These are phyloP conservation scores for Micrastur ruficollis DNA, from an alignment of 2,797 vertebrate species.

Conservation along the genomic window DNA sequence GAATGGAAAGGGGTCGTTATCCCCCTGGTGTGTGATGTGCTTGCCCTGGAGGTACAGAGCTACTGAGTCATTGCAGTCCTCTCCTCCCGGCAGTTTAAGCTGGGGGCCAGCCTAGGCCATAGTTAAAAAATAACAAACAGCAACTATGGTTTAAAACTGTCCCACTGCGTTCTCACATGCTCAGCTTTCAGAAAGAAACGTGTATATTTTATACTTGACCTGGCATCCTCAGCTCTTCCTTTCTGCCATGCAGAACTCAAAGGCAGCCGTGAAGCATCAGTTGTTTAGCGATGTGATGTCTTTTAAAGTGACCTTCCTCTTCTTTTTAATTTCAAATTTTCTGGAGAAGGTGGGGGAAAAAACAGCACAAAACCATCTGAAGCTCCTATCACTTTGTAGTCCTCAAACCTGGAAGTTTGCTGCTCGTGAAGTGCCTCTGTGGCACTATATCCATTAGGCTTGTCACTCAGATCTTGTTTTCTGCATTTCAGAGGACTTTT, in stretches of 20 bases:
- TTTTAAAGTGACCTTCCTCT: neutral
- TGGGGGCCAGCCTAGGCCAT: neutral
- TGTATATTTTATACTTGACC: neutral
- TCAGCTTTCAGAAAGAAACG: neutral
- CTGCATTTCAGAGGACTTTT: neutral
- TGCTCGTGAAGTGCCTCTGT: neutral
- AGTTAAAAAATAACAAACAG: neutral
- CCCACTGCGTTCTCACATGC: neutral
- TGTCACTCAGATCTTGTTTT: conserved; percentile 6
- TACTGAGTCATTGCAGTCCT: neutral
- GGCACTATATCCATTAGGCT: neutral
- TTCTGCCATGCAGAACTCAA: neutral
- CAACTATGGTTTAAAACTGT: neutral
- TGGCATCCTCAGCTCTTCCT: neutral
- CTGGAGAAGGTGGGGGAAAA: neutral
- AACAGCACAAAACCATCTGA: neutral
- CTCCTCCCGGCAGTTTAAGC: neutral
- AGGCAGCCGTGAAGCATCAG: neutral
- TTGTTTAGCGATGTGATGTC: neutral
- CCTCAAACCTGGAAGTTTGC: neutral
- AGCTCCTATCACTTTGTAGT: neutral
- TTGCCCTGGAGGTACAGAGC: neutral
- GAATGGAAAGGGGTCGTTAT: neutral
- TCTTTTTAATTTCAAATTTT: neutral
- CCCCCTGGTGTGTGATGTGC: neutral